Conservation (phyloP, 2,888 invertebrate species). For the Drosophila nr. fundita region DNA sequence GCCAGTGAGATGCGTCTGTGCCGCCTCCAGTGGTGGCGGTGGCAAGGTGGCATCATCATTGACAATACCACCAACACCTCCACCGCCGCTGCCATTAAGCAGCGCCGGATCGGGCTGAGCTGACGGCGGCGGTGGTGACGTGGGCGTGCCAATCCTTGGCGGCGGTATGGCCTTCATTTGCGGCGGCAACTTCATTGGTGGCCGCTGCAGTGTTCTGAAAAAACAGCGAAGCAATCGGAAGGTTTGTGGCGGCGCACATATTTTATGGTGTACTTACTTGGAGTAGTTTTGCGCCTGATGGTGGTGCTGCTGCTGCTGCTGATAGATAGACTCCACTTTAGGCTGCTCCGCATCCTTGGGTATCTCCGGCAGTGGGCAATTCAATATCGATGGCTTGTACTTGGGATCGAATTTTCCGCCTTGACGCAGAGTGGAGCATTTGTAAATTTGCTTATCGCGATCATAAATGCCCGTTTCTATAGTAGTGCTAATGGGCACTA, state of each 20-base stretch:
- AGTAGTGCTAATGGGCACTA: slow-evolving; percentile 63
- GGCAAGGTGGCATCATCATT: slow-evolving; percentile 78
- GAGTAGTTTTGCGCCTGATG: slow-evolving; percentile 76
- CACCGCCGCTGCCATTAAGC: slow-evolving; percentile 24
- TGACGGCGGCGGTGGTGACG: slow-evolving; percentile 78
- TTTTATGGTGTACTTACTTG: slow-evolving; percentile 77
- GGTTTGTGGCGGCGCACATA: slow-evolving; percentile 25
- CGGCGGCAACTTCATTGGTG: slow-evolving; percentile 85
- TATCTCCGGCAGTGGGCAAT: slow-evolving; percentile 85
- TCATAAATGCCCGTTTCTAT: slow-evolving; percentile 84
- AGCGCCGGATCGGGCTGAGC: slow-evolving; percentile 44
- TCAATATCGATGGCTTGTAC: slow-evolving; percentile 85
- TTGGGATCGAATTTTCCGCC: slow-evolving; percentile 85
- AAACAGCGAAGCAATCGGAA: slow-evolving; percentile 8
- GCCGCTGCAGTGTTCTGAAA: slow-evolving; percentile 83
- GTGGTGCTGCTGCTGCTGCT: slow-evolving; percentile 70
- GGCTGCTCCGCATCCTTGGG: slow-evolving; percentile 85
- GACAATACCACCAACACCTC: slow-evolving; percentile 12
- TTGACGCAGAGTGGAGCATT: slow-evolving; percentile 84
- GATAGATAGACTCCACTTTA: slow-evolving; percentile 81
- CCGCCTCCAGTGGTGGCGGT: slow-evolving; percentile 76
- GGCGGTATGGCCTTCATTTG: slow-evolving; percentile 85
- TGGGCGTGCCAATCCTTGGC: slow-evolving; percentile 84
- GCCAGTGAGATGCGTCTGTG: slow-evolving; percentile 45
- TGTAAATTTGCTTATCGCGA: slow-evolving; percentile 85